Percentiles rank a stretch among this genome's conserved stretches.
Conservation (phyloP, 2,113 vertebrate genomes). For the Ancistrus triradiatus region DNA sequence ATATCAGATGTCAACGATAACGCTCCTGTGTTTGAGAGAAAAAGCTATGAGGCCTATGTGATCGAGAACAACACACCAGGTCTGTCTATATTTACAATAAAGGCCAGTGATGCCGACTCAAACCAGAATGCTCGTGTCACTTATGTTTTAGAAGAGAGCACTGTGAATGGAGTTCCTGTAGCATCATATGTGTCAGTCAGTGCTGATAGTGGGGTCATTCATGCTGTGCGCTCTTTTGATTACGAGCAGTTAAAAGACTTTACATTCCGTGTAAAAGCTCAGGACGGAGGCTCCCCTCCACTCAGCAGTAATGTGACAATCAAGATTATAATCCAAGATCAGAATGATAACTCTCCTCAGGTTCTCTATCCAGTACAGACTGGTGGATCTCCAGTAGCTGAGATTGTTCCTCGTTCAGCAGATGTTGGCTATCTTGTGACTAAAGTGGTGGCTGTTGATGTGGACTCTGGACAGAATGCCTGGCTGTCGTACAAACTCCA, state of each 20-base stretch:
- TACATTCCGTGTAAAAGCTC: slow-evolving; percentile 32
- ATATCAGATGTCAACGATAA: slow-evolving; percentile 69
- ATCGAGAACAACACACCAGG: slow-evolving; percentile 53
- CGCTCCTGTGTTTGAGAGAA: slow-evolving; percentile 54
- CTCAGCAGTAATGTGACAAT: slow-evolving; percentile 32
- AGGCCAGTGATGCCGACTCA: slow-evolving; percentile 50
- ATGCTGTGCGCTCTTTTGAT: slow-evolving; percentile 53
- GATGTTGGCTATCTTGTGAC: slow-evolving; percentile 39
- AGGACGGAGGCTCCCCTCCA: slow-evolving; percentile 44
- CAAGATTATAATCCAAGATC: slow-evolving; percentile 27
- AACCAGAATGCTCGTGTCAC: slow-evolving; percentile 55
- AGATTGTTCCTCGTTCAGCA: slow-evolving; percentile 43
- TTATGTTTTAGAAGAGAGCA: slow-evolving; percentile 41
- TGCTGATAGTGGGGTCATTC: slow-evolving; percentile 52
- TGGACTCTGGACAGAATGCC: slow-evolving; percentile 44
- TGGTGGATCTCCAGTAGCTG: slow-evolving; percentile 29
- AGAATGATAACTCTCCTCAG: slow-evolving; percentile 45
- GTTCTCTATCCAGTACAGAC: slow-evolving; percentile 29
- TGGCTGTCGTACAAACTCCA: slow-evolving; percentile 43
- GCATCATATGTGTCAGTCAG: slow-evolving; percentile 57
- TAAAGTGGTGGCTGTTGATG: slow-evolving; percentile 45
- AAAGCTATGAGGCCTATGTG: slow-evolving; percentile 51
- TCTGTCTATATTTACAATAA: slow-evolving; percentile 35
- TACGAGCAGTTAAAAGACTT: slow-evolving; percentile 38
- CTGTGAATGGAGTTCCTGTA: slow-evolving; percentile 29